Base-by-base conservation (phyloP, 2,113 vertebrate species). In the Podarcis raffonei region DNA sequence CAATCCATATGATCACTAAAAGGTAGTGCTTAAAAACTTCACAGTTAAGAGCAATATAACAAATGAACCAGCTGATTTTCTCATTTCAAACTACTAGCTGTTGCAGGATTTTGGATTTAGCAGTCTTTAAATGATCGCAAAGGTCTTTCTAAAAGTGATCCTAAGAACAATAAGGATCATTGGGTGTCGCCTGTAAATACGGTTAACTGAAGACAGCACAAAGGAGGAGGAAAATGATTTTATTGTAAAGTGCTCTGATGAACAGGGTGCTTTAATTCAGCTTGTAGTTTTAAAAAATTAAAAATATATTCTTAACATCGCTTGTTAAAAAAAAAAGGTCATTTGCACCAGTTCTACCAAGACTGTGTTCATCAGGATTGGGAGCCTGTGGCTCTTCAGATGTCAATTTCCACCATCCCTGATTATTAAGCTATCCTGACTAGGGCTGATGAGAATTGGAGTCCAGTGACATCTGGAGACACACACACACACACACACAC, bases 1-100 rank as follows among this genome's bases (percentile, higher is more conserved):
- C 93, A 95, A 94, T 91, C 48, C 89, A 92, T 0, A 27, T 75
- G 89, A 92, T 91, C 91, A 74, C 80, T 79, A 89, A 85, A 80
- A 89, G 86, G 92, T n/a, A 78, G 90, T 88, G 83, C 32, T 84
- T 75, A 85, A 82, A 74, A 88, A 88, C 57, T 90, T 35, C 83
- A 93, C 81, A 23, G 84, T 32, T 83, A 32, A 68, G 72, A 37
- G 39, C 57, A 15, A 35, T 27, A 23, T 66, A 76, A 35, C 16
- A 79, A 77, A 66, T 42, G 18, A 62, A 62, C 8, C 18, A 62
- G 59, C 15, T 39, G 77, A 30, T 48, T 48, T 30, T 53, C 7
- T 39, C 27, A 48, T 30, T 71, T 48, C 3, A 16, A 72, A 84
- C n/a, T 32, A 23, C 35, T 32, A 23, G 9, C 20, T 42, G 2